Percentiles rank a stretch among this genome's conserved stretches.
These are phyloP conservation scores for Columba janthina DNA, from an alignment of 2,113 vertebrate species.

Conservation along the genomic window DNA sequence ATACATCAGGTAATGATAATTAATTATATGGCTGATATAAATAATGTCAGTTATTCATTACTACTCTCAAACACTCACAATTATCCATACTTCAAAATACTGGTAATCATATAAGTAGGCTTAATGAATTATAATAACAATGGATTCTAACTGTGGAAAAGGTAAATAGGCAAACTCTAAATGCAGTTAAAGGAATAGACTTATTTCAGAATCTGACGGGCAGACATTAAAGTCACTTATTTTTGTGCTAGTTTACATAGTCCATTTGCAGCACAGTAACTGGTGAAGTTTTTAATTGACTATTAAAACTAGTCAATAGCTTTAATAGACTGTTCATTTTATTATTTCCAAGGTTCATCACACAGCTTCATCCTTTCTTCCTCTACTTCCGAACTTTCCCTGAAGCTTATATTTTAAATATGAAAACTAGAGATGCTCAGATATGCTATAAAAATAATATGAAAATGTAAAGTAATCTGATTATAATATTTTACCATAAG, in stretches of 20 bases:
- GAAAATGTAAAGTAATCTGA: not conserved
- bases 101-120: not conserved
- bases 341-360: not conserved
- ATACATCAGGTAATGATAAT: conserved; percentile 26
- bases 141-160: not conserved
- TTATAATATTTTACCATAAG: not conserved
- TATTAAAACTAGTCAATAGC: not conserved
- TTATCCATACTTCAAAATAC: conserved; percentile 14
- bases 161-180: not conserved
- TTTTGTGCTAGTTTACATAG: not conserved
- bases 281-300: not conserved
- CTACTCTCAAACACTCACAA: conserved; percentile 1
- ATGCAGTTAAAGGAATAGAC: not conserved
- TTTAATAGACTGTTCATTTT: not conserved
- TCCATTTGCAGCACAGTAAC: not conserved
- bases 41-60: conserved; percentile 16
- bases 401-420: not conserved
- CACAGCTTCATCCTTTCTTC: not conserved
- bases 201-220: not conserved
- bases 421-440: not conserved
- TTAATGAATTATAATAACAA: conserved; percentile 10
- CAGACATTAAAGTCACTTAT: not conserved
- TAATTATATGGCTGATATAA: conserved; percentile 29
- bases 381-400: not conserved
- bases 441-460: not conserved